Conservation (phyloP, 2,888 invertebrate genomes). For the Dorcus hopei region DNA sequence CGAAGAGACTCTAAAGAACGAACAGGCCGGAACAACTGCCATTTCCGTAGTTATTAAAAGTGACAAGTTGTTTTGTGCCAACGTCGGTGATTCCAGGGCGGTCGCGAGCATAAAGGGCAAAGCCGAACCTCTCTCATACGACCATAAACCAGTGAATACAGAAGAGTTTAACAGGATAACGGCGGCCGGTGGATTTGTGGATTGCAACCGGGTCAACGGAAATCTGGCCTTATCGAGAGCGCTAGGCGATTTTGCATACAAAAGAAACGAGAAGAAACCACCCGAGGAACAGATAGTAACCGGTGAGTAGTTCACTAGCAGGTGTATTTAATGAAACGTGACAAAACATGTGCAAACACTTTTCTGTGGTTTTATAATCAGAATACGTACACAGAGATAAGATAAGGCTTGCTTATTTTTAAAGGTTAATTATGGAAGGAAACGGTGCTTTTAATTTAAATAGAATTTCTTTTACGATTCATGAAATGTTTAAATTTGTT, state of each 20-base stretch:
- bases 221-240: conserved; percentile 95
- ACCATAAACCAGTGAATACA: conserved; percentile 94
- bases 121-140: conserved; percentile 75
- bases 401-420: too few relatives aligned
- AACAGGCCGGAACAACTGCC: conserved; percentile 94
- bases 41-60: conserved; percentile 82
- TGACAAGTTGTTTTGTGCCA: conserved; percentile 86
- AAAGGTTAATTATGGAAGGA: too few relatives aligned
- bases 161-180: conserved; percentile 83
- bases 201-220: conserved; percentile 96
- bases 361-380: too few relatives aligned
- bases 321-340: not conserved
- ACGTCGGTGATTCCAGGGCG: conserved; percentile 96
- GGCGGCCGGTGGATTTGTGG: conserved; percentile 96
- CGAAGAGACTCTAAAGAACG: conserved; percentile 84
- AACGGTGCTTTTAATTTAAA: too few relatives aligned
- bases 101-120: conserved; percentile 83
- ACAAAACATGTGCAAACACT: too few relatives aligned
- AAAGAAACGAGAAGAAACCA: conserved; percentile 79
- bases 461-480: too few relatives aligned
- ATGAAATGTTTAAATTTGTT: too few relatives aligned
- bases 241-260: conserved; percentile 95
- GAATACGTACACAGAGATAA: too few relatives aligned
- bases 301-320: conserved; percentile 55
- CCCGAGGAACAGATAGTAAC: conserved; percentile 97